Base-by-base conservation (phyloP, 2,113 vertebrate genomes). In the Tenrec ecaudatus region DNA sequence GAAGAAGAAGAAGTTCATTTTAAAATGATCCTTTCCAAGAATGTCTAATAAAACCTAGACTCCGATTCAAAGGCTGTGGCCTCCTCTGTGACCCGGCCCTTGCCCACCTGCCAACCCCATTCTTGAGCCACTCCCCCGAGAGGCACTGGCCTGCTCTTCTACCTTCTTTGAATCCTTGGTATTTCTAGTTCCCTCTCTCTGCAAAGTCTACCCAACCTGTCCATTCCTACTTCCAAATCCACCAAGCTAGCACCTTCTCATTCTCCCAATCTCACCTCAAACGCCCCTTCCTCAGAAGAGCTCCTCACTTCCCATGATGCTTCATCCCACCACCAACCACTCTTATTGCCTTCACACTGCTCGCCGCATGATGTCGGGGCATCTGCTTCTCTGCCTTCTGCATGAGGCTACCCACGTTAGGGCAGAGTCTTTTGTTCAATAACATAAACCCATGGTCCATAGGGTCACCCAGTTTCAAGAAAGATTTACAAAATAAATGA, bases 401-500 rank as follows among this genome's bases (percentile, higher is more conserved):
- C 19, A 29, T 20, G 20, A 22, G 33, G 62, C 47, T 25, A 10
- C 31, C 71, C 16, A 38, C 23, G 29, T 10, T 10, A 62, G 25
- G 78, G 33, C 29, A 53, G 31, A 17, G 23, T 23, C 19, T 36
- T 71, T 73, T 58, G 2, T 47, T 89, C 68, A 69, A 22, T 12
- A 22, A 16, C 69, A 12, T 22, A 79, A 1, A 87, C 11, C 8
- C 2, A 85, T 60, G 22, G 57, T 89, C 27, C 25, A 23, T 33
- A 43, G 29, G 31, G 3, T 14, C 53, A 64, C 0, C 23, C 40
- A 31, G 17, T 68, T 38, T 88, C 36, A 38, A 69, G 69, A 83
- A 83, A 76, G 40, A 87, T 57, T 68, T 77, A 62, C 8, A 60
- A 81, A 95, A 76, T n/a, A 76, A 76, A 78, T 68, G 8, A 82